A percentile compares a stretch with the other conserved stretches of the same genome.
phyloP scores from a whole-genome alignment of 2,797 vertebrate genomes.

The Protonibea diacanthus region DNA sequence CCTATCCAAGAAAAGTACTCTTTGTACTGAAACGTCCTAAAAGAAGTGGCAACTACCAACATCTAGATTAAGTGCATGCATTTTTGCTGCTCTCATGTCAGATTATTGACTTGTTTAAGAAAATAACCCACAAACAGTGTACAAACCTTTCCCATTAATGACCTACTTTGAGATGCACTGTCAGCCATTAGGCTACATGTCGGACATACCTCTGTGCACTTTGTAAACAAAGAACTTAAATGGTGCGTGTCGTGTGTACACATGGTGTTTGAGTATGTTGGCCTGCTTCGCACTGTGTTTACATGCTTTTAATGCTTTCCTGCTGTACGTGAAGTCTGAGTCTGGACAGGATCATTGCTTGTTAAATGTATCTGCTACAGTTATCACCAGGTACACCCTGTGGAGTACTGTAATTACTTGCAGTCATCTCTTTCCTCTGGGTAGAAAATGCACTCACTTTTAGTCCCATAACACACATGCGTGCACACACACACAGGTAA shows the following conservation, averaged over 20 bases:
- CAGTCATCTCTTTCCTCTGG: constrained; percentile 61
- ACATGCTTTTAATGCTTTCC: constrained; percentile 56
- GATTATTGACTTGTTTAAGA: not conserved
- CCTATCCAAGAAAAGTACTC: not conserved
- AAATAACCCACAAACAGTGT: not conserved
- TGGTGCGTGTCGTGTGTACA: constrained; percentile 29
- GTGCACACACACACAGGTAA: constrained; percentile 21
- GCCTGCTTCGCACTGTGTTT: constrained; percentile 45
- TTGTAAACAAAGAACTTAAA: constrained; percentile 66
- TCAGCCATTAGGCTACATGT: constrained; percentile 14
- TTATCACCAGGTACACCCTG: constrained; percentile 74
- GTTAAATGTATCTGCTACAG: constrained; percentile 72
- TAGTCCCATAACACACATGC: not conserved
- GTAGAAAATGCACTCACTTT: constrained; percentile 54
- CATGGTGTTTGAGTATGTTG: not conserved
- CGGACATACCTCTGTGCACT: constrained; percentile 46
- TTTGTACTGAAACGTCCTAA: not conserved
- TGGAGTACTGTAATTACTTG: constrained; percentile 61
- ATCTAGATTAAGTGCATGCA: not conserved
- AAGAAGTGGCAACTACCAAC: not conserved
- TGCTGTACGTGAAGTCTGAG: constrained; percentile 34
- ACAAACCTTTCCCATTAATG: not conserved
- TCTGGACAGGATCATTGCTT: constrained; percentile 52
- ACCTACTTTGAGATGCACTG: constrained; percentile 41
- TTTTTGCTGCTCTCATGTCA: not conserved